A percentile compares a stretch with the other conserved stretches of the same genome.
Conservation (phyloP, 2,113 vertebrate species). For the Psilopogon haemacephalus region DNA sequence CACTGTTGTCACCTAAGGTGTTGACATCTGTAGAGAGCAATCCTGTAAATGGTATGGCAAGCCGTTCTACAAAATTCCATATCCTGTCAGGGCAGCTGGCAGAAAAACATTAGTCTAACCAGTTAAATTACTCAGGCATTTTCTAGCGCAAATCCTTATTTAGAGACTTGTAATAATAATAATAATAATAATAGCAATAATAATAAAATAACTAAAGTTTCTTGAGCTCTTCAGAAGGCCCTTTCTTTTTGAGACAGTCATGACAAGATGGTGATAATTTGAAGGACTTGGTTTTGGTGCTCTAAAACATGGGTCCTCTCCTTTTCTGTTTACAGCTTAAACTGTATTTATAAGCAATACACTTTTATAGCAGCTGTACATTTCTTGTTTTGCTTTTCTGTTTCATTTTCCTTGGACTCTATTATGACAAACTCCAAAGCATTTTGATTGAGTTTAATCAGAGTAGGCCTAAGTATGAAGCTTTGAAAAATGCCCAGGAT, state of each 20-base stretch:
- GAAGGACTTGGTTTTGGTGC: background rate
- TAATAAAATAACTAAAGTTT: background rate
- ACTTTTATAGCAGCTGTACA: background rate
- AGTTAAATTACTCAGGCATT: conserved; percentile 13
- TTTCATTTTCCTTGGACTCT: background rate
- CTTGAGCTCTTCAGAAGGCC: background rate
- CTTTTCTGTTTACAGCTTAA: background rate
- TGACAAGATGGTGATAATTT: background rate
- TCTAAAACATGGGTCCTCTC: background rate
- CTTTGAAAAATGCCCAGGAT: background rate
- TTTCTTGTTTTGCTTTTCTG: background rate
- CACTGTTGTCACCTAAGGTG: background rate
- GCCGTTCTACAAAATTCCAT: background rate
- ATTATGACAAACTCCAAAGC: background rate
- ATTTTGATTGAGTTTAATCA: background rate
- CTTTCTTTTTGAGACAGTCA: background rate
- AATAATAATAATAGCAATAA: background rate
- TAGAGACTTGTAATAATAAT: background rate
- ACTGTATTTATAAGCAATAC: background rate
- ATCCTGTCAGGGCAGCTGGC: background rate
- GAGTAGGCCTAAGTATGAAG: background rate
- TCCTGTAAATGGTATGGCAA: conserved; percentile 3
- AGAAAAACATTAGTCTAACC: background rate
- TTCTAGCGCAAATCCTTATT: background rate
- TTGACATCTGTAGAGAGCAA: background rate